These are phyloP conservation scores for Anoplius nigerrimus DNA, from an alignment of 2,888 invertebrate species.

Conservation along the genomic window DNA sequence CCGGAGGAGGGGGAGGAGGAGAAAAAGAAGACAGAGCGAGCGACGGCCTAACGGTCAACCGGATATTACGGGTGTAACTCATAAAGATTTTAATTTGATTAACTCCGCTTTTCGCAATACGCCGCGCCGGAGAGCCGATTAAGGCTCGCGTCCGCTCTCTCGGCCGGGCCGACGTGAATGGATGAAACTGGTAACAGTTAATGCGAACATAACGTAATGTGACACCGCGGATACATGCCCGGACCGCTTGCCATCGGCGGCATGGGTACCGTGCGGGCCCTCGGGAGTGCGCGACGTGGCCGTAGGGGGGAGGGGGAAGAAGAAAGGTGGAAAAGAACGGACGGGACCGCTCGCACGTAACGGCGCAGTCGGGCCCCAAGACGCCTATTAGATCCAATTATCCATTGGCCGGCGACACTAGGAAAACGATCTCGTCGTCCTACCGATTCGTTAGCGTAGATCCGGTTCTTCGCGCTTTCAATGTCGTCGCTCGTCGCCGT, in stretches of 20 bases:
- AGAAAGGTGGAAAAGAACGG: slow-evolving; percentile 45
- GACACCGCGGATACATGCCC: slow-evolving; percentile 40
- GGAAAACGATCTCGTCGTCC: slow-evolving; percentile 43
- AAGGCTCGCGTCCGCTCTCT: slow-evolving; percentile 27
- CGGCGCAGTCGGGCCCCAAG: slow-evolving; percentile 53
- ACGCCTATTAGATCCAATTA: slow-evolving; percentile 66
- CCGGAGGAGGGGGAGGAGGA: too few species aligned
- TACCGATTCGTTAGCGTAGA: slow-evolving; percentile 24
- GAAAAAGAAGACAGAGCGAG: too few species aligned
- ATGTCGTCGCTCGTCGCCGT: background rate
- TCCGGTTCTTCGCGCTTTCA: slow-evolving; percentile 42
- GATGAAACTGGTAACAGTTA: slow-evolving; percentile 48
- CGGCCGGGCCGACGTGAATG: slow-evolving; percentile 37
- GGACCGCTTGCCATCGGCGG: slow-evolving; percentile 14
- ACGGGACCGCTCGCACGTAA: slow-evolving; percentile 45
- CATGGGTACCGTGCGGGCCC: slow-evolving; percentile 25
- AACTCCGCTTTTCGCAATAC: slow-evolving; percentile 27
- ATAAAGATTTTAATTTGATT: slow-evolving; percentile 31
- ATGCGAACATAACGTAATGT: slow-evolving; percentile 47
- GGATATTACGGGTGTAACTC: slow-evolving; percentile 20
- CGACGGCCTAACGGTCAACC: background rate
- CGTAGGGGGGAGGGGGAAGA: slow-evolving; percentile 13
- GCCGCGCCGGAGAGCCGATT: slow-evolving; percentile 25
- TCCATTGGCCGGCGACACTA: slow-evolving; percentile 49
- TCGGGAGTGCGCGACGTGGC: slow-evolving; percentile 22